Percentiles rank a stretch among this genome's conserved stretches.
Evolutionary conservation across 30 jellyfish, hydroid and myxozoan species (phyloP).

Genomic region (Mastigias papua): DNA sequence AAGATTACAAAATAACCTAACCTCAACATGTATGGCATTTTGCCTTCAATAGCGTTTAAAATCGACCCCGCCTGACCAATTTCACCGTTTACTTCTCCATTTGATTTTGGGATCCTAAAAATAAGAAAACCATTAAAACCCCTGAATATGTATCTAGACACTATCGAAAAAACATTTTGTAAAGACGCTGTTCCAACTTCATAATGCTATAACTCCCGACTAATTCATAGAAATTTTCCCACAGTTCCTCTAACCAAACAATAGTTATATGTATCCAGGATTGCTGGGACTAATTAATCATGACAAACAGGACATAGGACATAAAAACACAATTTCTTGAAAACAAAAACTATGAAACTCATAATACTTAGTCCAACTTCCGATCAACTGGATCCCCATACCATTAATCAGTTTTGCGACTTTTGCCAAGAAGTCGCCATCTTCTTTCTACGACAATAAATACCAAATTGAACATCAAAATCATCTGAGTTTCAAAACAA

Average conservation of each 20-base stretch:
- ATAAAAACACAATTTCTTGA: no score
- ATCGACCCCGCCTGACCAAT: constrained; percentile 51
- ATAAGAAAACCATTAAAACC: neutral
- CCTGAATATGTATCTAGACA: no score
- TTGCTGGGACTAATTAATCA: no score
- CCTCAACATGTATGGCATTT: constrained; percentile 82
- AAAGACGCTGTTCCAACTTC: no score
- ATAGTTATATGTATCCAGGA: no score
- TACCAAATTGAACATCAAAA: neutral
- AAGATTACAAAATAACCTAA: constrained; percentile 1
- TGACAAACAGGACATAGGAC: no score
- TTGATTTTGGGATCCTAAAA: constrained; percentile 61
- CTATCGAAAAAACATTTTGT: no score
- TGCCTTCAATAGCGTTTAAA: constrained; percentile 81
- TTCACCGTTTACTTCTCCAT: constrained; percentile 52
- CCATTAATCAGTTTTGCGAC: constrained; percentile 88
- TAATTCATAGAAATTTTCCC: no score
- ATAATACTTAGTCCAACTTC: constrained; percentile 83
- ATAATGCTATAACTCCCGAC: no score
- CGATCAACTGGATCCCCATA: constrained; percentile 90
- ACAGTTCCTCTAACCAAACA: no score
- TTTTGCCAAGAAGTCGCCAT: constrained; percentile 77
- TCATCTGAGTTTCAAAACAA: neutral
- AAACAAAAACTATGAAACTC: no score
- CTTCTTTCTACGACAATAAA: constrained; percentile 51